Evolutionary conservation across 2,113 vertebrate genomes (phyloP).

Genomic region (Carassius gibelio): DNA sequence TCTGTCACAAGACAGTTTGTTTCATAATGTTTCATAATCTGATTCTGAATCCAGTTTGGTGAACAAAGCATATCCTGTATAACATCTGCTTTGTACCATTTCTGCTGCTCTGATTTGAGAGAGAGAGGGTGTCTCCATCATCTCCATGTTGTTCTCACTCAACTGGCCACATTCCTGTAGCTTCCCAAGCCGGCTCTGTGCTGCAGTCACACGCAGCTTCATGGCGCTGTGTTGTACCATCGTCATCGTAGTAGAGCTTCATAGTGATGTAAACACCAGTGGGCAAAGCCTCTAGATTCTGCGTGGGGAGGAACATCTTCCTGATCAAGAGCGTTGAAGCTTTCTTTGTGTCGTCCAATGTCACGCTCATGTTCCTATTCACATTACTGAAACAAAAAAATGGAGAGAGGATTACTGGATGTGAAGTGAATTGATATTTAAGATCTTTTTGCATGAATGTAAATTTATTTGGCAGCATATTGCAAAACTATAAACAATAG

Average conservation of each 20-base stretch:
- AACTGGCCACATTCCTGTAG: no score
- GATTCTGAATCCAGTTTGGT: background rate
- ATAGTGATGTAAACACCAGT: no score
- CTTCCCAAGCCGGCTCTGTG: no score
- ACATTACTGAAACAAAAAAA: slow-evolving; percentile 63
- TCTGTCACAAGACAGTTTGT: slow-evolving; percentile 50
- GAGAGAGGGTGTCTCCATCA: no score
- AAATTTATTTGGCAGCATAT: background rate
- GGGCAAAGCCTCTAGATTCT: slow-evolving; percentile 83
- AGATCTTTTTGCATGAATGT: background rate
- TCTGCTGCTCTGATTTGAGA: no score
- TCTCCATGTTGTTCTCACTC: no score
- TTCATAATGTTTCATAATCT: background rate
- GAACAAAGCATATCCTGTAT: background rate
- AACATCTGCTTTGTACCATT: no score
- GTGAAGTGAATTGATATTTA: background rate
- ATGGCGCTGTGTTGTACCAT: no score
- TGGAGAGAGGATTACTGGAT: background rate
- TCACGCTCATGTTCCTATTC: slow-evolving; percentile 61
- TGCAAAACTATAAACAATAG: no score
- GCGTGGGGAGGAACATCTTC: slow-evolving; percentile 92
- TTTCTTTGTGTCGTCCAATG: slow-evolving; percentile 82
- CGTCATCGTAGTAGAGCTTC: no score
- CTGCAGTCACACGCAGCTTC: no score
- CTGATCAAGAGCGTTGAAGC: slow-evolving; percentile 90